phyloP scores from a whole-genome alignment of 1,140 invertebrate species.

The Solenopsis fugax region DNA sequence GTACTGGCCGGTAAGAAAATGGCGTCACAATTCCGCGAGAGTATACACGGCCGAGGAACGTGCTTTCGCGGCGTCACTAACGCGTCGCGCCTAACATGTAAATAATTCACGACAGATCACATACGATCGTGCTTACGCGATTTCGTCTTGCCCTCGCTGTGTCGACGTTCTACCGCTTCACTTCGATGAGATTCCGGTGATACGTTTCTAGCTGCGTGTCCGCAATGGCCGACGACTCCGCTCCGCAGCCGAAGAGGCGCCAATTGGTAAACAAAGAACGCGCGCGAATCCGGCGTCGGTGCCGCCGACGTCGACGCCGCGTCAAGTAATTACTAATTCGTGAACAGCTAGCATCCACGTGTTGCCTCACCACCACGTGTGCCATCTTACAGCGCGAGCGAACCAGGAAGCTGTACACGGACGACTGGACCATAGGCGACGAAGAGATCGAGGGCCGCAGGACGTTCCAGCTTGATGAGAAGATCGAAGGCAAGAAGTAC shows the following conservation, averaged over 20 bases:
- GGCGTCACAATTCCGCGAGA: slow-evolving; percentile 70
- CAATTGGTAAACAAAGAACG: slow-evolving; percentile 85
- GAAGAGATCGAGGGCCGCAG: slow-evolving; percentile 96
- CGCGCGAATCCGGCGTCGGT: slow-evolving; percentile 33
- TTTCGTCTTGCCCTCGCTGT: background rate
- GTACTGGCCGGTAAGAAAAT: slow-evolving; percentile 75
- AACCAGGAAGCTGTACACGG: slow-evolving; percentile 96
- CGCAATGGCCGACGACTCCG: slow-evolving; percentile 84
- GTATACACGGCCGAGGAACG: slow-evolving; percentile 63
- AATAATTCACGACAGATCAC: slow-evolving; percentile 54
- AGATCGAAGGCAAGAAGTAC: slow-evolving; percentile 94
- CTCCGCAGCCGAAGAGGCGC: slow-evolving; percentile 81
- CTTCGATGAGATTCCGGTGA: slow-evolving; percentile 78
- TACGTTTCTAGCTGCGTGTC: slow-evolving; percentile 82
- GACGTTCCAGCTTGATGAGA: slow-evolving; percentile 96
- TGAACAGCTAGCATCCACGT: background rate
- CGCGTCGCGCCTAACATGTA: slow-evolving; percentile 74
- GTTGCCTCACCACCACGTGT: background rate
- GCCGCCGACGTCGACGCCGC: background rate
- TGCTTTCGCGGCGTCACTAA: slow-evolving; percentile 42
- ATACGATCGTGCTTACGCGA: background rate
- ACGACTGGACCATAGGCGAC: slow-evolving; percentile 96
- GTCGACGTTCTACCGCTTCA: slow-evolving; percentile 8
- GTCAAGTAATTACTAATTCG: background rate
- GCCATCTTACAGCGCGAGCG: slow-evolving; percentile 91